Evolutionary conservation across 2,797 vertebrate species (phyloP), one percentile per base, ranked within the genome.

Genomic region (Gymnothorax javanicus): DNA sequence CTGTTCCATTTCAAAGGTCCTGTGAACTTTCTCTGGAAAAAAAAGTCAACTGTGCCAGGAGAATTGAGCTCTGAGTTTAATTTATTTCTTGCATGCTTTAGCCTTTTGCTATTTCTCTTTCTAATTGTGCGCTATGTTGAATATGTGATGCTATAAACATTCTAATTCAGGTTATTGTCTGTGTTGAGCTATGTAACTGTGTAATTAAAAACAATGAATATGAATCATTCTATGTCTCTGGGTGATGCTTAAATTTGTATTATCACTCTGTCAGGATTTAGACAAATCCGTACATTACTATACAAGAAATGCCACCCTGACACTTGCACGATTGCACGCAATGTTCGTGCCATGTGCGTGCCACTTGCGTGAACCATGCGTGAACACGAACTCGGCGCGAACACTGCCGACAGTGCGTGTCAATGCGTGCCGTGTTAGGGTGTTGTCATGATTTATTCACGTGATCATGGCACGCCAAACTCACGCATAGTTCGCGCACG

Each of bases 131-230:
- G 97, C 95, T 97, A 97, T 96, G 96, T 98, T 96, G 96, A 97
- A 97, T 96, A 97, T 97, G 97, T 98, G 97, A 96, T 95, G 95
- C 97, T 97, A 97, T 97, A 97, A 97, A 96, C 95, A 96, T 97
- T 96, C 96, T 96, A 95, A 96, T 97, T 97, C 97, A 97, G 97
- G 97, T 98, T 97, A 95, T 96, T 95, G 96, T 98, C 97, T 96
- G 96, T 98, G 97, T 97, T 97, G 96, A 97, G 96, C 96, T 97
- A 96, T 96, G 97, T 98, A 97, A 98, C 96, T 96, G 96, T 97
- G 97, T 97, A 97, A 98, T 98, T 97, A 99, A 98, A 96, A 96
- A 93, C 96, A 93, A 94, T 96, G 93, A 96, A 95, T 95, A 96
- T 94, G 93, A 93, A 67, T 84, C 33, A 86, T 0, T 4, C 84